Percentiles rank a stretch among this genome's conserved stretches.
Conservation (phyloP, 2,113 vertebrate species). For the Pelusios castaneus region DNA sequence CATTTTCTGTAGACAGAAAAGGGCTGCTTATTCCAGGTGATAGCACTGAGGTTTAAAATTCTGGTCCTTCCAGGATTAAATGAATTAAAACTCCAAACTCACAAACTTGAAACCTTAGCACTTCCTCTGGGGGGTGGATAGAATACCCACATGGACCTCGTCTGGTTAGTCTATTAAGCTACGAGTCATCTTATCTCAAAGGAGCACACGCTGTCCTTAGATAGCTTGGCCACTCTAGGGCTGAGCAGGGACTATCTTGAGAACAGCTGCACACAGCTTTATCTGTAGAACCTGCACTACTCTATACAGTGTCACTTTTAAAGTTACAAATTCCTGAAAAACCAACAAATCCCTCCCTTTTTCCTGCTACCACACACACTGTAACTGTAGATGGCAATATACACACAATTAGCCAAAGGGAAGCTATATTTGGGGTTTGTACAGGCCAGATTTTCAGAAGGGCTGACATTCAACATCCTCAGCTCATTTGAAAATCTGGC, state of each 20-base stretch:
- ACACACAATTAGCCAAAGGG: background rate
- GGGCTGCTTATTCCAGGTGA: background rate
- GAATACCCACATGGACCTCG: background rate
- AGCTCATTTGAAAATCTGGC: background rate
- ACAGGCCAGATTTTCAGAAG: background rate
- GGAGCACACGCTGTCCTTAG: background rate
- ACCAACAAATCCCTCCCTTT: background rate
- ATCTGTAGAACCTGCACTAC: fast-evolving
- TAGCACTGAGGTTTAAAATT: background rate
- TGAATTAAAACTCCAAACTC: background rate
- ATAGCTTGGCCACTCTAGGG: too few species aligned
- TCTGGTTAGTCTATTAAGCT: background rate
- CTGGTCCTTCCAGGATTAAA: background rate
- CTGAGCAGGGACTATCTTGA: background rate
- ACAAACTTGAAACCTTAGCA: background rate
- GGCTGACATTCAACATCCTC: background rate
- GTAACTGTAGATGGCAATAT: fast-evolving
- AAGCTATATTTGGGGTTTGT: background rate
- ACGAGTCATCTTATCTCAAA: background rate
- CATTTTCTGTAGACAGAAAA: fast-evolving
- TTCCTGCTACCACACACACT: background rate
- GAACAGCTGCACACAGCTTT: background rate
- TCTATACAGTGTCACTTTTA: background rate
- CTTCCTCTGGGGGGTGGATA: background rate
- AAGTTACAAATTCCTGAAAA: background rate